Base-by-base conservation (phyloP, 2,797 vertebrate genomes). In the Centroberyx gerrardi region DNA sequence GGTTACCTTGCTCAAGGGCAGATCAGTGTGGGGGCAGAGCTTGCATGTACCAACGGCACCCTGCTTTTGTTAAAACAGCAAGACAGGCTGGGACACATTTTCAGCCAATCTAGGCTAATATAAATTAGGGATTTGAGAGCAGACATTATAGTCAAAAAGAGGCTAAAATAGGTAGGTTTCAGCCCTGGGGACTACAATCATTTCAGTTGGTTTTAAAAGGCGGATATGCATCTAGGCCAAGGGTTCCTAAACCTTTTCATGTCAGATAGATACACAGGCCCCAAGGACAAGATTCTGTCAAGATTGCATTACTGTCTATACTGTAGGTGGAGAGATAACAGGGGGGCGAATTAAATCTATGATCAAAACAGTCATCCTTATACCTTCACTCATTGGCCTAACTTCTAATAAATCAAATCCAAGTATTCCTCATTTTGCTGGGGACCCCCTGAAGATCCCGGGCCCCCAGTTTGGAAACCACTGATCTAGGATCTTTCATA, bases 1-100 rank as follows among this genome's bases (percentile, higher is more conserved):
- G 65, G 56, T 51, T 72, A 48, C 68, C 27, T 84, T 68, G 80
- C 85, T 81, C 64, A 63, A 74, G 61, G 76, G 78, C 69, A 76
- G 60, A 81, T 68, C n/a, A 27, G 44, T 36, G 44, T 1, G 4
- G 18, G 9, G 31, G n/a, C 46, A 52, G 13, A 58, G 22, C 52
- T 8, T 53, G 46, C 85, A 70, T 78, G 76, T 51, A 65, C n/a
- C 1, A 38, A 82, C 84, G 85, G 72, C 70, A 67, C 68, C 75
- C 38, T 14, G 40, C 29, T 71, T 58, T 53, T n/a, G 46, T 66
- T 40, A 44, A 48, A 74, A 61, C 44, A 31, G 29, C 8, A 18
- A 61, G 62, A 60, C 15, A 54, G 55, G 29, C 3, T 40, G 44
- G 46, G 60, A 60, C 55, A 15, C 40, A 72, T 72, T 75, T 56